Evolutionary conservation across 1,140 invertebrate genomes (phyloP).

Genomic region (Sycophaga agraensis): DNA sequence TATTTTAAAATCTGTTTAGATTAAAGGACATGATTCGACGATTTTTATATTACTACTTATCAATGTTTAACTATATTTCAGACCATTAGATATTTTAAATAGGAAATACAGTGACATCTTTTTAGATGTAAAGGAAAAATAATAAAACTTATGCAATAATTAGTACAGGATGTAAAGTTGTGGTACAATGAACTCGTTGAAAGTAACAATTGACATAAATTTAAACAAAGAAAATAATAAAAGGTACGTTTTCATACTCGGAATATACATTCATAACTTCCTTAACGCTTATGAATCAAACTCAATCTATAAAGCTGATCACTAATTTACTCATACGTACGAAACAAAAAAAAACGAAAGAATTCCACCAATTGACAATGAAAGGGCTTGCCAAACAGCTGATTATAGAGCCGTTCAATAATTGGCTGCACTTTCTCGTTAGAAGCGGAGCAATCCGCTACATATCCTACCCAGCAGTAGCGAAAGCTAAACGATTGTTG

Average conservation of each 20-base stretch:
- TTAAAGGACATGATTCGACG: too few relatives aligned
- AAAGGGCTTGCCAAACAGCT: neutral
- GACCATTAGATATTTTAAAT: too few relatives aligned
- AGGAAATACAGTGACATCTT: neutral
- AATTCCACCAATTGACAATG: neutral
- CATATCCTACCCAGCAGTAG: neutral
- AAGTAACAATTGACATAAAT: neutral
- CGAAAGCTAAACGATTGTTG: slow-evolving; percentile 4
- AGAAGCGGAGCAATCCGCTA: neutral
- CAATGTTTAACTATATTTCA: too few relatives aligned
- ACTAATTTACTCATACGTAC: too few relatives aligned
- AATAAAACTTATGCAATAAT: slow-evolving; percentile 16
- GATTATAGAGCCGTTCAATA: neutral
- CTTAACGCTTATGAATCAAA: neutral
- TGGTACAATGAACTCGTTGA: too few relatives aligned
- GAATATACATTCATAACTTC: neutral
- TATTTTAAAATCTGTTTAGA: too few relatives aligned
- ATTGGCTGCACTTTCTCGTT: too few relatives aligned
- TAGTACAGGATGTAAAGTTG: too few relatives aligned
- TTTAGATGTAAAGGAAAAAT: neutral
- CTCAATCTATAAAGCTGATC: too few relatives aligned
- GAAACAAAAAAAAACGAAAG: neutral
- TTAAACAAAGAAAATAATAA: slow-evolving; percentile 10
- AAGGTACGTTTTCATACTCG: neutral
- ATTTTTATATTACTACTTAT: too few relatives aligned